phyloP scores from a whole-genome alignment of 2,888 invertebrate species.

The Andrena bicolor region DNA sequence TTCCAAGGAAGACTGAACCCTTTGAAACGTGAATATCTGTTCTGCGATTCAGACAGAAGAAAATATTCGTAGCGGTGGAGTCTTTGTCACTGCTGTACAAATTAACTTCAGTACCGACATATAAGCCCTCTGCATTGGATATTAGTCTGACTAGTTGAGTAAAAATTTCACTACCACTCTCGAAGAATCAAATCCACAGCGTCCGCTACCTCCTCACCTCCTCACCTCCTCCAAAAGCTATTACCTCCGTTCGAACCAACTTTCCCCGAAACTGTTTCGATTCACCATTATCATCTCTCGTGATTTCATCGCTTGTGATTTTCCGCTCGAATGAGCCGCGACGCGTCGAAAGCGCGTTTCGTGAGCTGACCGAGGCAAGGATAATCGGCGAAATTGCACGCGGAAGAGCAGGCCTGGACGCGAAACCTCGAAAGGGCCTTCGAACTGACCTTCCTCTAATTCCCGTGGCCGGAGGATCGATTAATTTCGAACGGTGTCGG shows the following conservation, averaged over 20 bases:
- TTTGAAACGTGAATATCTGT: not conserved
- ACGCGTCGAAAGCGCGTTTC: conserved; percentile 51
- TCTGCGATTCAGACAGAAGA: no score
- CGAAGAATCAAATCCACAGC: no score
- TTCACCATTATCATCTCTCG: conserved; percentile 28
- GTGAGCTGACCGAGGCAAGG: conserved; percentile 22
- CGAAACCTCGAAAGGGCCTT: conserved; percentile 5
- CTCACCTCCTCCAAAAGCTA: not conserved
- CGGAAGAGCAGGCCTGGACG: conserved; percentile 36
- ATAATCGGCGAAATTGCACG: conserved; percentile 34
- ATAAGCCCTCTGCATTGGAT: no score
- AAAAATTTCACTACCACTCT: no score
- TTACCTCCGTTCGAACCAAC: not conserved
- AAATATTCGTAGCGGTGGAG: no score
- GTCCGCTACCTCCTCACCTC: not conserved
- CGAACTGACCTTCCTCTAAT: conserved; percentile 51
- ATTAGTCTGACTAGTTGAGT: no score
- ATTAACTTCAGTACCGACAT: no score
- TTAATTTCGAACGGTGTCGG: conserved; percentile 46
- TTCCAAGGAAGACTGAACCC: not conserved
- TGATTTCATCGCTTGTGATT: conserved; percentile 49
- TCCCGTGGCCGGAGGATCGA: conserved; percentile 41
- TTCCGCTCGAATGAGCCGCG: conserved; percentile 47
- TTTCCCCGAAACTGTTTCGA: conserved; percentile 23
- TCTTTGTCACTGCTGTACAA: no score